phyloP scores from a whole-genome alignment of 2,797 vertebrate species.

The Nothura maculosa region DNA sequence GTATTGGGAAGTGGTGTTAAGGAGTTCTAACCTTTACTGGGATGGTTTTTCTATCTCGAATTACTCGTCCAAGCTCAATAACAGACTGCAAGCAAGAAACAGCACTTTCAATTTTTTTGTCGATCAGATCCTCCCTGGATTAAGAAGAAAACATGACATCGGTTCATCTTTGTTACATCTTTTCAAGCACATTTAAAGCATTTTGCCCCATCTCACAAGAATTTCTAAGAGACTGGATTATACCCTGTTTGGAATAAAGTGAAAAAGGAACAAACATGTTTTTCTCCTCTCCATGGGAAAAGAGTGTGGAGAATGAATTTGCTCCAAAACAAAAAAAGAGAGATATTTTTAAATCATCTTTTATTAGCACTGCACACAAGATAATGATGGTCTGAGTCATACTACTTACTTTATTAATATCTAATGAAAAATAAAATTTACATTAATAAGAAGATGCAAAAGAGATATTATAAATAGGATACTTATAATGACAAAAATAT shows the following conservation, averaged over 20 bases:
- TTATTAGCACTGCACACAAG: constrained; percentile 27
- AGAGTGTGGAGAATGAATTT: not conserved
- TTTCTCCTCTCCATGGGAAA: not conserved
- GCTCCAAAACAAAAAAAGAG: not conserved
- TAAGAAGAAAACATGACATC: constrained; percentile 38
- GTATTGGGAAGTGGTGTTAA: not conserved
- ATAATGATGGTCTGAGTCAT: constrained; percentile 2
- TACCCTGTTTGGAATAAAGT: not conserved
- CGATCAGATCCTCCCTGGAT: constrained; percentile 91
- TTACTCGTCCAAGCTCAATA: constrained; percentile 97
- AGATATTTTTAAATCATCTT: constrained; percentile 15
- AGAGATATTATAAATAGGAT: not conserved
- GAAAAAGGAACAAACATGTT: not conserved
- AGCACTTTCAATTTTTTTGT: constrained; percentile 93
- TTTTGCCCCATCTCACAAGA: not conserved
- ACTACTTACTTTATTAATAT: not conserved
- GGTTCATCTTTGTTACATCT: not conserved
- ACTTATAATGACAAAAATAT: not conserved
- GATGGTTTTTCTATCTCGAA: constrained; percentile 95
- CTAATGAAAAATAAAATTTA: constrained; percentile 12
- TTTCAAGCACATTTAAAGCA: not conserved
- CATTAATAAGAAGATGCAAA: not conserved
- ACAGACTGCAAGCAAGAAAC: constrained; percentile 97
- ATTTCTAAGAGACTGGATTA: not conserved
- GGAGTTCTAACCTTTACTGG: constrained; percentile 91